These are phyloP conservation scores for Drosophila nasuta DNA, from an alignment of 1,140 invertebrate species.

Conservation along the genomic window DNA sequence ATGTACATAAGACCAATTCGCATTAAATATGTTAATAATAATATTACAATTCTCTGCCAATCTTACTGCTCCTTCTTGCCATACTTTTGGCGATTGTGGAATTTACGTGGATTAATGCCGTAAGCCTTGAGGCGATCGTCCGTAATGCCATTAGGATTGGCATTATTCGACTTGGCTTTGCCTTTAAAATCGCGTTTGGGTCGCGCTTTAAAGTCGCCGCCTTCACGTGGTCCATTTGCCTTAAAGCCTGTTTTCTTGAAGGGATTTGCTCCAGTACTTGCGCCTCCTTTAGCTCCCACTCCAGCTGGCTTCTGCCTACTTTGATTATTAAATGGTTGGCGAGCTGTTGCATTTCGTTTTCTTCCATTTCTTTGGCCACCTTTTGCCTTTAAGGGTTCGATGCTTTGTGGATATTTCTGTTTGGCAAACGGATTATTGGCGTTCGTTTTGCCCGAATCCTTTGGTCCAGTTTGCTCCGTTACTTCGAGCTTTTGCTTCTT, in stretches of 20 bases:
- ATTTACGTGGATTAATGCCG: constrained; percentile 96
- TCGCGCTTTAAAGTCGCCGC: constrained; percentile 30
- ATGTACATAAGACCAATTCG: constrained; percentile 58
- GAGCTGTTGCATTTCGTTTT: neutral
- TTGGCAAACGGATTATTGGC: constrained; percentile 36
- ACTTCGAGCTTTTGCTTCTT: constrained; percentile 10
- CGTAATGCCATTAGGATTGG: constrained; percentile 58
- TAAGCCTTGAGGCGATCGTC: constrained; percentile 94
- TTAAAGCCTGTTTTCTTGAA: constrained; percentile 45
- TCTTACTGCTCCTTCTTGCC: constrained; percentile 60
- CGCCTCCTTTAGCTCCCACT: neutral
- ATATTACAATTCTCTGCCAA: neutral
- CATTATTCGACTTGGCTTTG: constrained; percentile 46
- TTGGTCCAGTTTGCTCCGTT: neutral
- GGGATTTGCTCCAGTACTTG: constrained; percentile 56
- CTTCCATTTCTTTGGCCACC: neutral
- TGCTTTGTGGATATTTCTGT: constrained; percentile 15
- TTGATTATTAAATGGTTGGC: neutral
- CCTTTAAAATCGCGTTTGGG: constrained; percentile 56
- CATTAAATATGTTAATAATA: constrained; percentile 26
- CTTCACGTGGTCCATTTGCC: neutral
- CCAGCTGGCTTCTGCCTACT: neutral
- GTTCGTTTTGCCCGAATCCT: neutral
- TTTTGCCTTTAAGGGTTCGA: constrained; percentile 24
- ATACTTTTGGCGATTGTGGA: constrained; percentile 83